Conservation (phyloP, 2,113 vertebrate species). For the Hucho hucho region DNA sequence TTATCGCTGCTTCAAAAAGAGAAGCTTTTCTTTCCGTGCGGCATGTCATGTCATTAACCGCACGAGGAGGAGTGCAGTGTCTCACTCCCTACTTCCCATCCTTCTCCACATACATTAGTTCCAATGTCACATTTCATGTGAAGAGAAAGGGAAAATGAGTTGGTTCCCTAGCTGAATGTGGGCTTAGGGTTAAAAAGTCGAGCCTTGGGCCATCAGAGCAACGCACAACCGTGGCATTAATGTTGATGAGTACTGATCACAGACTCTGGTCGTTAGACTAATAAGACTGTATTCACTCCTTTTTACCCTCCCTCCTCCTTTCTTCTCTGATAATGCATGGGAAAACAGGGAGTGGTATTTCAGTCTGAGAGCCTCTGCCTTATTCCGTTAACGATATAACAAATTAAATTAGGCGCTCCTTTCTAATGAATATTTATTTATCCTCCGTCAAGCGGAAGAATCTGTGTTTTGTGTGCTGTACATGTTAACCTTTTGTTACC, state of each 20-base stretch:
- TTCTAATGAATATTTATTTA: constrained; percentile 76
- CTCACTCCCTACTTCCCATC: constrained; percentile 63
- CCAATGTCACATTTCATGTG: constrained; percentile 75
- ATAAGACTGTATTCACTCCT: constrained; percentile 87
- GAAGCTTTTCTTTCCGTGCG: constrained; percentile 56
- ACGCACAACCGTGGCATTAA: constrained; percentile 82
- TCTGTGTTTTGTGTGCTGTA: constrained; percentile 34
- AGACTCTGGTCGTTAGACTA: constrained; percentile 95
- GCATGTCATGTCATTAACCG: constrained; percentile 68
- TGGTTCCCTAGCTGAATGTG: constrained; percentile 60
- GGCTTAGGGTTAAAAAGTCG: constrained; percentile 60
- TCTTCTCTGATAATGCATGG: constrained; percentile 52
- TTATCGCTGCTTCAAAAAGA: constrained; percentile 58
- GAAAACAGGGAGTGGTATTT: constrained; percentile 56
- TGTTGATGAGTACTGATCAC: constrained; percentile 97
- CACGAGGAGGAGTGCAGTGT: constrained; percentile 51
- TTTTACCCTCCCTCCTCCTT: constrained; percentile 33
- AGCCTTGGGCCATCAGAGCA: constrained; percentile 82
- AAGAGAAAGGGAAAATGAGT: constrained; percentile 66
- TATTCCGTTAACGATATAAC: constrained; percentile 54
- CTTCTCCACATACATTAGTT: constrained; percentile 75
- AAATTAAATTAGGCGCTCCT: constrained; percentile 67
- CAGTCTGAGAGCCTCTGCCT: constrained; percentile 43
- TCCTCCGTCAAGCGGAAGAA: constrained; percentile 68
- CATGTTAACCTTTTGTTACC: constrained; percentile 20